A percentile compares a stretch with the other conserved stretches of the same genome.
Conservation (phyloP, 2,888 invertebrate species). For the Acleris holmiana region DNA sequence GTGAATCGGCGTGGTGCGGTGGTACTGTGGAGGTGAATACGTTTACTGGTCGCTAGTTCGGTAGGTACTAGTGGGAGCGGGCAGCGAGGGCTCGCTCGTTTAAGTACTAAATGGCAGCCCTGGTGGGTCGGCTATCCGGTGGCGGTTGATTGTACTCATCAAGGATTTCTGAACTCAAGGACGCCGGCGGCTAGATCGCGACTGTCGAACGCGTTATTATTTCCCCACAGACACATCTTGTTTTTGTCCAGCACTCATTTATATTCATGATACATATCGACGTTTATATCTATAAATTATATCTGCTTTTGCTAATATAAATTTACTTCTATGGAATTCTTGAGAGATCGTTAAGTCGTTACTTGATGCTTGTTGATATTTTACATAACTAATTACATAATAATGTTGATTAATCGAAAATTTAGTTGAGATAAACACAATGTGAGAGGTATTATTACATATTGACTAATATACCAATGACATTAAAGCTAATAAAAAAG, state of each 20-base stretch:
- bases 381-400: slow-evolving; percentile 18
- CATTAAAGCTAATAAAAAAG: no score
- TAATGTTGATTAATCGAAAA: not conserved
- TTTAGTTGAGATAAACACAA: not conserved
- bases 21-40: slow-evolving; percentile 9
- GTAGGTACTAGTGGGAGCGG: slow-evolving; percentile 9
- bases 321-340: slow-evolving; percentile 50
- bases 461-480: no score
- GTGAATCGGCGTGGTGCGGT: slow-evolving; percentile 16
- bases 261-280: slow-evolving; percentile 81
- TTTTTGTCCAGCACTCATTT: slow-evolving; percentile 78
- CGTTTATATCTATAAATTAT: slow-evolving; percentile 79
- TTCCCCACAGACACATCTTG: slow-evolving; percentile 78
- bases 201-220: slow-evolving; percentile 78
- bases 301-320: slow-evolving; percentile 59
- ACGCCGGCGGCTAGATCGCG: slow-evolving; percentile 76
- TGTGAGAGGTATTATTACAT: no score
- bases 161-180: slow-evolving; percentile 84
- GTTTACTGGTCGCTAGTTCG: not conserved
- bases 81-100: no score
- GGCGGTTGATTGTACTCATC: slow-evolving; percentile 85
- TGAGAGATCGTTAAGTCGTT: slow-evolving; percentile 47
- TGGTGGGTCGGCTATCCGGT: slow-evolving; percentile 76
- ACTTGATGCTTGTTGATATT: slow-evolving; percentile 21
- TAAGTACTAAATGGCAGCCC: slow-evolving; percentile 75